phyloP scores from a whole-genome alignment of 2,113 vertebrate species.

The Forbesichthys agassizii region DNA sequence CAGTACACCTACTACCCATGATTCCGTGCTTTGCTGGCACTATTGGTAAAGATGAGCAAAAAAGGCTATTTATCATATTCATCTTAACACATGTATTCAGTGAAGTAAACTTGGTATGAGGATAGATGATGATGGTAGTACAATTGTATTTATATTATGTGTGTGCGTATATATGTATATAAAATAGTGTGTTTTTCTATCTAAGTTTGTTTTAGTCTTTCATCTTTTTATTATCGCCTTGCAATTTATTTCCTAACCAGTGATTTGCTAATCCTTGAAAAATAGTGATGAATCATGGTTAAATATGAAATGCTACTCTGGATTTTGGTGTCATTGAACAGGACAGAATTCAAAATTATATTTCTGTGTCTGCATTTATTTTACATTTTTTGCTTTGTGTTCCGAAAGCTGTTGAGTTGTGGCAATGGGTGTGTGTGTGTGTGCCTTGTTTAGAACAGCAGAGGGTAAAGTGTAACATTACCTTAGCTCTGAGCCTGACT shows the following conservation, averaged over 20 bases:
- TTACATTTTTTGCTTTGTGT: slow-evolving; percentile 14
- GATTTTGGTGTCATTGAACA: slow-evolving; percentile 53
- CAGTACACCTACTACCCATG: no score
- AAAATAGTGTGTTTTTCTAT: background rate
- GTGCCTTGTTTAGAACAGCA: slow-evolving; percentile 25
- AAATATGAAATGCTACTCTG: slow-evolving; percentile 81
- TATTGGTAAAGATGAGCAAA: no score
- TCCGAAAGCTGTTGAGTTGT: background rate
- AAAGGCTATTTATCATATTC: no score
- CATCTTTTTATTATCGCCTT: background rate
- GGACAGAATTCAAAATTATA: slow-evolving; percentile 66
- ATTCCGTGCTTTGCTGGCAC: no score
- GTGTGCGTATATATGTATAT: no score
- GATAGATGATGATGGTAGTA: no score
- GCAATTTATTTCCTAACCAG: background rate
- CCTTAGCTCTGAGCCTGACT: no score
- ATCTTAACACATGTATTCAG: no score
- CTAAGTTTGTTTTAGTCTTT: slow-evolving; percentile 1
- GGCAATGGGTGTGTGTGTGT: background rate
- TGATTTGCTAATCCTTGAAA: slow-evolving; percentile 24
- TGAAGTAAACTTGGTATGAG: no score
- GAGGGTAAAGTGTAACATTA: background rate
- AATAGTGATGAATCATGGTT: slow-evolving; percentile 55
- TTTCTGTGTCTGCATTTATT: slow-evolving; percentile 16
- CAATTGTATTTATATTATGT: no score